Evolutionary conservation across 2,888 invertebrate species (phyloP), one percentile per base, ranked within the genome.

Genomic region (Andrena trimmerana): DNA sequence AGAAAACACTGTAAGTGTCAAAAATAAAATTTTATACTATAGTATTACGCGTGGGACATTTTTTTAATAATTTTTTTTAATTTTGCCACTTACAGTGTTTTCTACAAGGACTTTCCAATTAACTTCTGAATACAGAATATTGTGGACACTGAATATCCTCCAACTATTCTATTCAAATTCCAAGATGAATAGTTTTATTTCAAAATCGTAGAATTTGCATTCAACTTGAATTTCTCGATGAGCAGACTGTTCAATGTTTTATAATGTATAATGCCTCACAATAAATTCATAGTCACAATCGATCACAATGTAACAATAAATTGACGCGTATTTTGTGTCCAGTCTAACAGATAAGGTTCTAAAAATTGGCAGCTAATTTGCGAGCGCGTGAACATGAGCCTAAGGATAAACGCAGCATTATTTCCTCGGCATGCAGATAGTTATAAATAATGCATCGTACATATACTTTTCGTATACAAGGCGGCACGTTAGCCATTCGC

Each of bases 381-480:
- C 50, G 13, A 71, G 2, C 31, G 31, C 24, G 29, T 42, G 65
- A 57, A 36, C 27, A 27, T n/a, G 62, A 16, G 5, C 8, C 29
- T 27, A 36, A 67, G 67, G 63, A 76, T 68, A 20, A 36, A 68
- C n/a, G 27, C n/a, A 59, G 8, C 29, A 67, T 68, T 24, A 74
- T 71, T 79, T 72, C 59, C 16, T 65, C 50, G 83, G 71, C 24
- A 85, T 79, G 83, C 76, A 75, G 62, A 63, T 78, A 75, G 63
- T 76, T 62, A 89, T 88, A 88, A 89, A 88, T 88, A 88, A 88
- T 88, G 81, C 83, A 88, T 89, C 63, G 60, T 85, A 86, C 84
- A 85, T 65, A 68, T 73, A 71, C 54, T 84, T 86, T 88, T 83
- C 82, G 75, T 85, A 85, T 84, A 85, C 88, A 86, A 79, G 79